Percentiles rank a stretch among this genome's conserved stretches.
These are phyloP conservation scores for Calameuta pallipes DNA, from an alignment of 2,888 invertebrate species.

Conservation along the genomic window DNA sequence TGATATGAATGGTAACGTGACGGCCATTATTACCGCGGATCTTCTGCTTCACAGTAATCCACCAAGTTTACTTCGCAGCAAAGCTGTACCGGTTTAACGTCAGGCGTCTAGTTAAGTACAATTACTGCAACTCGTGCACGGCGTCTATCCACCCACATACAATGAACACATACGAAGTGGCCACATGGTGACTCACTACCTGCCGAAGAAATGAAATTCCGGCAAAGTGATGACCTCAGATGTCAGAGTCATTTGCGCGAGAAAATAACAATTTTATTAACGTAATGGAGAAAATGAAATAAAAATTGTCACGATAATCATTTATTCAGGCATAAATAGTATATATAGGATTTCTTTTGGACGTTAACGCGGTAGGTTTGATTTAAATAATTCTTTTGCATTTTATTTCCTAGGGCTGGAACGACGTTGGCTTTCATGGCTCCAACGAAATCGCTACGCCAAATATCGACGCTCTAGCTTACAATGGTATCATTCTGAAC, in stretches of 20 bases:
- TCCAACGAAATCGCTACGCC: conserved; percentile 89
- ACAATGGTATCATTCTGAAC: conserved; percentile 86
- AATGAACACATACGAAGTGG: not conserved
- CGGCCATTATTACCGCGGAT: not conserved
- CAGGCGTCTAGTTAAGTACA: conserved; percentile 56
- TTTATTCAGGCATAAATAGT: too few relatives aligned
- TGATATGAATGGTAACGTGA: not conserved
- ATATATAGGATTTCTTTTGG: too few relatives aligned
- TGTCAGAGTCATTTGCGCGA: not conserved
- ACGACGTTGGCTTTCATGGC: conserved; percentile 92
- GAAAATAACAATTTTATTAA: not conserved
- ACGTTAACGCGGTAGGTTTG: too few relatives aligned
- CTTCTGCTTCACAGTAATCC: conserved; percentile 33
- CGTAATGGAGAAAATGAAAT: not conserved
- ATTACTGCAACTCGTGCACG: conserved; percentile 43
- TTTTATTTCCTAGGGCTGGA: conserved; percentile 76
- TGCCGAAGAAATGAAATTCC: conserved; percentile 44
- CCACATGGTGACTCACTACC: conserved; percentile 46
- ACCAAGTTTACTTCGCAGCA: conserved; percentile 40
- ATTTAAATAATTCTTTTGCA: not conserved
- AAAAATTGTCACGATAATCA: not conserved
- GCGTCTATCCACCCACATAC: conserved; percentile 17
- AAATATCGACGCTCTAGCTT: conserved; percentile 88
- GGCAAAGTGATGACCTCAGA: conserved; percentile 25
- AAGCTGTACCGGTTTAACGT: conserved; percentile 54